Base-by-base conservation (phyloP, 2,797 vertebrate species). In the Propithecus deckenii region DNA sequence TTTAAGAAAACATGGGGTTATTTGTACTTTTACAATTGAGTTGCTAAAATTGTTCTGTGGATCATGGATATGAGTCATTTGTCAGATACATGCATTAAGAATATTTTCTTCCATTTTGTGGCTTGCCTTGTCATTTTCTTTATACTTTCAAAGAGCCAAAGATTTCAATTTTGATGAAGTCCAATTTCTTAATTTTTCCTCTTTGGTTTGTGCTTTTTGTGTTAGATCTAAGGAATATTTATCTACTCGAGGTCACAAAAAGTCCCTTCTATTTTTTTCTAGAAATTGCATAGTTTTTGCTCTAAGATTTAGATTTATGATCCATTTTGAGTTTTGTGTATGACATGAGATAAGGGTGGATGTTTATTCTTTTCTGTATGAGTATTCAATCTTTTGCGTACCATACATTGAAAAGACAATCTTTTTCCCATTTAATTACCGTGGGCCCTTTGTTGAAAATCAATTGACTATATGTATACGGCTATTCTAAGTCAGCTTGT, bases 21-120 rank as follows among this genome's bases (percentile, higher is more conserved):
- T 43, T 61, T 81, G 55, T 25, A 57, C 38, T 89, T 59, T 32
- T 91, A 79, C 17, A 78, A 86, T 23, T 76, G 61, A 92, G 12
- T 78, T 61, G 3, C 14, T 41, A 65, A 50, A 32, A 59, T 30
- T 41, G 14, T 7, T 90, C 90, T 86, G 57, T 43, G 91, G 84
- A 59, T 86, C 79, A 83, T 38, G 28, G 9, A 74, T 35, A 46
- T 5, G 69, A 83, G 14, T 75, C 4, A 59, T 25, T 67, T 89
- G 18, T 69, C 23, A 87, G 48, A 89, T 28, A 41, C 18, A 76
- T 32, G 7, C 11, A 63, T 5, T 15, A 38, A 67, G 23, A 84
- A 67, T 93, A 88, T 57, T 85, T 94, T 67, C 74, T 80, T 89
- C n/a, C n/a, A 61, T 55, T 84, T 59, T 91, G 50, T 96, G 55